A percentile compares a stretch with the other conserved stretches of the same genome.
phyloP scores from a whole-genome alignment of 2,888 invertebrate genomes.

The Cataglyphis rosenhaueri region DNA sequence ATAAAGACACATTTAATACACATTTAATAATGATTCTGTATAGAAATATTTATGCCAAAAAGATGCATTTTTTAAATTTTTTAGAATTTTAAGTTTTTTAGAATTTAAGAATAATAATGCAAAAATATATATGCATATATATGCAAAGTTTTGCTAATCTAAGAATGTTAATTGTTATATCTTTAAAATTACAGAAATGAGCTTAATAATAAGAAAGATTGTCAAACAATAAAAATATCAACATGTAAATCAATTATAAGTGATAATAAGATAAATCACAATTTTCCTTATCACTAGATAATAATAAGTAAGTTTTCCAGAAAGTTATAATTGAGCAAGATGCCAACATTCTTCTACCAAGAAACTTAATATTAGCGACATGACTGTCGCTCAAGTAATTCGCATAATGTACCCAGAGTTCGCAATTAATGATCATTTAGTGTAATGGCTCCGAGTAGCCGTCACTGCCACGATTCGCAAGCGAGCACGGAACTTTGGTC shows the following conservation, averaged over 20 bases:
- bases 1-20: neutral
- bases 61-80: neutral
- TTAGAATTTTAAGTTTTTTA: neutral
- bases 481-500: conserved; percentile 33
- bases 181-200: neutral
- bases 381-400: conserved; percentile 42
- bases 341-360: conserved; percentile 35
- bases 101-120: neutral
- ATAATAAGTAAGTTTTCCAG: conserved; percentile 28
- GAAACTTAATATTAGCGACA: conserved; percentile 52
- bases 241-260: neutral
- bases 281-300: conserved; percentile 24
- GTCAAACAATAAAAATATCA: conserved; percentile 14
- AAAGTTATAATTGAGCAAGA: conserved; percentile 52
- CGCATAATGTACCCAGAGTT: conserved; percentile 46
- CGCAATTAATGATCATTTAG: conserved; percentile 58
- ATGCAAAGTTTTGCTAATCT: neutral
- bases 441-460: conserved; percentile 39
- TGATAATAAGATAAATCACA: conserved; percentile 26
- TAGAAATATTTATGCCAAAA: neutral
- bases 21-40: neutral
- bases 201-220: neutral
- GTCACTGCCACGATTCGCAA: conserved; percentile 41
- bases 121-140: neutral
- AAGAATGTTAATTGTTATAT: neutral